Base-by-base conservation (phyloP, 1,140 invertebrate genomes). In the Triops cancriformis region DNA sequence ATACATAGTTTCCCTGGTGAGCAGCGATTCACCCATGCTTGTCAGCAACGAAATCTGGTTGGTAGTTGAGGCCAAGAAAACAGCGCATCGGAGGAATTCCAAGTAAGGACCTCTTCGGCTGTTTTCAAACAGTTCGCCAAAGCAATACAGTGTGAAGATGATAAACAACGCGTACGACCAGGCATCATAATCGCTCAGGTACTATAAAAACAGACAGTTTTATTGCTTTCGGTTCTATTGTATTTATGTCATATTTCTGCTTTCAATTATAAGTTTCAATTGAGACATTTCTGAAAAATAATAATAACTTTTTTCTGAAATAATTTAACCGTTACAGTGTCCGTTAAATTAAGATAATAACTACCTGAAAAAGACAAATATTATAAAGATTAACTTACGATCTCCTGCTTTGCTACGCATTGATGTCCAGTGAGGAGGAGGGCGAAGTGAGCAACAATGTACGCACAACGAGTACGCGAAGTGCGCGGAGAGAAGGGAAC, bases 111-210 rank as follows among this genome's bases (percentile, higher is more conserved):
- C 87, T 73, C 87, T 85, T 14, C 85, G 83, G 18, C 85, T 85
- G 74, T 87, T 86, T 72, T 92, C 91, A 79, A 92, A 90, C 12
- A 92, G 80, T 85, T 92, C 86, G 26, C 92, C 91, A 51, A 93
- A 91, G 4, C 88, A 85, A 1, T 88, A 90, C 11, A 92, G 81
- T 1, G 90, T 89, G 2, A 87, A 86, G 12, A 92, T 84, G 73
- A 92, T 89, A 83, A 91, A 91, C 27, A 64, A 18, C 51, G 23
- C 18, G 7, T 64, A 64, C 14, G 23, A 7, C 51, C 51, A 64
- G 23, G 51, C 23, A 9, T 64, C 51, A 18, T n/a, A 23, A 18
- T 18, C 18, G 23, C 51, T 64, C 23, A 64, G 51, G 23, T 64
- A 23, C 51, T 18, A 12, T 64, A 64, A 64, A 18, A 64, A 64